Evolutionary conservation across 2,888 invertebrate species (phyloP).

Genomic region (Nomada ruficornis): DNA sequence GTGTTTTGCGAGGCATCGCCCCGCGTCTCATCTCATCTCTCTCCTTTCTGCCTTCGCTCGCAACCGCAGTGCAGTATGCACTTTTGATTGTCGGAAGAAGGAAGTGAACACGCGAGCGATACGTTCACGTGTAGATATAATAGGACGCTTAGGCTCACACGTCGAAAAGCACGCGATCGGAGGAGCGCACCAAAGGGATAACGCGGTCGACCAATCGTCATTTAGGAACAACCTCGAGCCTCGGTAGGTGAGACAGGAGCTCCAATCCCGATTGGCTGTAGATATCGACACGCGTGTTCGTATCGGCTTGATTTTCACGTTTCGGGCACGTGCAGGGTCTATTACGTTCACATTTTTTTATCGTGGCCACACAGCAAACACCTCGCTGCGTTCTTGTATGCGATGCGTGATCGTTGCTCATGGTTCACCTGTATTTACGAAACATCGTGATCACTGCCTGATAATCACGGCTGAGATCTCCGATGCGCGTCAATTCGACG

Average conservation of each 20-base stretch:
- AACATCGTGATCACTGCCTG: conserved; percentile 47
- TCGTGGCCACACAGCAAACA: conserved; percentile 7
- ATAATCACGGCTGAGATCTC: too few relatives aligned
- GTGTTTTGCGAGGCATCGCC: not conserved
- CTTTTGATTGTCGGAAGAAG: not conserved
- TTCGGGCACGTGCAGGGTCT: conserved; percentile 27
- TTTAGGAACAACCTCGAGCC: not conserved
- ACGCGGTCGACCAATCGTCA: conserved; percentile 16
- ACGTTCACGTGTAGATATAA: conserved; percentile 10
- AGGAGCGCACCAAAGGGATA: not conserved
- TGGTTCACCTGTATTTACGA: conserved; percentile 28
- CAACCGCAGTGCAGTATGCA: not conserved
- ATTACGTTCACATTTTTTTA: conserved; percentile 19
- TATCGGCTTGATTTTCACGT: conserved; percentile 12
- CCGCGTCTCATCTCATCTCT: not conserved
- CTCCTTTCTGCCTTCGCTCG: not conserved
- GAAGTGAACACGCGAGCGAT: conserved; percentile 7
- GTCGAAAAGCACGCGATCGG: not conserved
- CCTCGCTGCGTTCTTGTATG: not conserved
- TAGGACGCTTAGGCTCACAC: not conserved
- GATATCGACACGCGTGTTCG: conserved; percentile 34
- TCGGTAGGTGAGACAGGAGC: conserved; percentile 40
- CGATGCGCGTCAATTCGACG: too few relatives aligned
- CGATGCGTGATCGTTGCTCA: conserved; percentile 48
- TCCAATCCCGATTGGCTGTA: conserved; percentile 33